Percentiles rank a stretch among this genome's conserved stretches.
phyloP scores from a whole-genome alignment of 2,797 vertebrate genomes.

The Trachops cirrhosus region DNA sequence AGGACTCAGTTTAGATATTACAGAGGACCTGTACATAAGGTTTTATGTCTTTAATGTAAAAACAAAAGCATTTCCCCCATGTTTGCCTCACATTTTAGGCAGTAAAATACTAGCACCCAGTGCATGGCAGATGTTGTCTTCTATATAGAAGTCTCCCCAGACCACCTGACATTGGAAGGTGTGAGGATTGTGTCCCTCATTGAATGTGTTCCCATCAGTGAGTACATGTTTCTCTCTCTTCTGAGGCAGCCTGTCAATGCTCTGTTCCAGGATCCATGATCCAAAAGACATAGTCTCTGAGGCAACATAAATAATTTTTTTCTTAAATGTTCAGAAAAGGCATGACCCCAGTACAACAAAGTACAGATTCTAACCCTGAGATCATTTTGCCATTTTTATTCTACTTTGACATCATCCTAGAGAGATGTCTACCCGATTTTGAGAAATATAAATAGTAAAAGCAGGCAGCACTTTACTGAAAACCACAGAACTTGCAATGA shows the following conservation, averaged over 20 bases:
- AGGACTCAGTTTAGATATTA: neutral
- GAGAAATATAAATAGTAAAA: neutral
- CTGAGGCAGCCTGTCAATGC: accelerated
- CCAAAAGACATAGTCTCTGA: neutral
- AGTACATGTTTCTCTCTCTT: neutral
- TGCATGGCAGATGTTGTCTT: neutral
- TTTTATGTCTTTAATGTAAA: neutral
- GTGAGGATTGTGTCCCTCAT: accelerated
- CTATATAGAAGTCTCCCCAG: neutral
- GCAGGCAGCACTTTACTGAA: neutral
- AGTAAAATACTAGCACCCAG: neutral
- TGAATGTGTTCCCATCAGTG: neutral
- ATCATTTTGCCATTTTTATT: neutral
- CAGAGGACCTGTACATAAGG: neutral
- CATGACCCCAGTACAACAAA: accelerated
- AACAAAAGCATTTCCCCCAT: neutral
- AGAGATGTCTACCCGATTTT: neutral
- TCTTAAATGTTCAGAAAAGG: neutral
- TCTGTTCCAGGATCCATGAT: too few relatives aligned
- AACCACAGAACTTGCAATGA: neutral
- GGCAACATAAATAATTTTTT: neutral
- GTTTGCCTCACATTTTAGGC: too few relatives aligned
- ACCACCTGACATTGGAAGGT: neutral
- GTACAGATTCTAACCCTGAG: neutral
- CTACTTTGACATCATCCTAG: neutral